Conservation (phyloP, 2,113 vertebrate genomes). For the Chloebia gouldiae region DNA sequence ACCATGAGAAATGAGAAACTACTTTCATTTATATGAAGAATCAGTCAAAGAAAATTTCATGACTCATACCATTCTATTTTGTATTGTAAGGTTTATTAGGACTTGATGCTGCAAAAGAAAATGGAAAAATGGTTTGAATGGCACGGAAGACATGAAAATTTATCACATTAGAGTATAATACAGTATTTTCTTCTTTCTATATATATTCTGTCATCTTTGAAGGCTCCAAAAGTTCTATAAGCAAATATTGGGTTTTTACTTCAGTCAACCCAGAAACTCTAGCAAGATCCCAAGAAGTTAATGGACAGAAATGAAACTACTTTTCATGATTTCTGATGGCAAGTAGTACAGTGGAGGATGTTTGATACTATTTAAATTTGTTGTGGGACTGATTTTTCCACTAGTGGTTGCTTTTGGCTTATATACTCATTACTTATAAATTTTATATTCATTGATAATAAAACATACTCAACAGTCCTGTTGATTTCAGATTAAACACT, state of each 20-base stretch:
- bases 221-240: background rate
- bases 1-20: background rate
- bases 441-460: background rate
- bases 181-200: background rate
- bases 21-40: background rate
- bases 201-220: background rate
- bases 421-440: background rate
- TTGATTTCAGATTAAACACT: background rate
- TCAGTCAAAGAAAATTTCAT: background rate
- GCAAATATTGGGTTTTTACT: background rate
- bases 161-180: background rate
- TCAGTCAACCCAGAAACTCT: background rate
- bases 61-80: background rate
- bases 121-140: background rate
- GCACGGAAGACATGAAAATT: background rate
- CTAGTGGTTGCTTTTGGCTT: background rate
- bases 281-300: background rate
- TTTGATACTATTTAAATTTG: background rate
- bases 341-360: accelerated
- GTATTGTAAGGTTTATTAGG: background rate
- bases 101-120: background rate
- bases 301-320: background rate
- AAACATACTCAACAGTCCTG: background rate
- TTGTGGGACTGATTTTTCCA: background rate
- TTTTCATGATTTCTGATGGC: background rate